phyloP scores from a whole-genome alignment of 2,113 vertebrate species.

The Anarrhichthys ocellatus region DNA sequence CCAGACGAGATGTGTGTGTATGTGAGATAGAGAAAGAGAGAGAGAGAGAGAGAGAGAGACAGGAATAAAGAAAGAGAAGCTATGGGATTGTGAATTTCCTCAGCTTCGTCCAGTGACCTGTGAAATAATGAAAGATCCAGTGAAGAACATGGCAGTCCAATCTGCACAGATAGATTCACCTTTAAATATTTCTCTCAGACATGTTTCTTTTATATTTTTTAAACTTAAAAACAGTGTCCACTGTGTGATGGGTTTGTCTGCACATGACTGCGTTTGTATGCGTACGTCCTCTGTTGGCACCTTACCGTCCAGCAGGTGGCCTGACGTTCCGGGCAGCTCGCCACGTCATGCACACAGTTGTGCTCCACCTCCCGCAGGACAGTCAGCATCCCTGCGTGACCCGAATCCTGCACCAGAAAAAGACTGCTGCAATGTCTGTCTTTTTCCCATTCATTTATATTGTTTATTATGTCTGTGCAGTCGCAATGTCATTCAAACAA shows the following conservation, averaged over 20 bases:
- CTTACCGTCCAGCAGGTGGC: constrained; percentile 55
- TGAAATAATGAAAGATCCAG: constrained; percentile 7
- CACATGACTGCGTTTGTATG: background rate
- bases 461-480: background rate
- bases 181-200: constrained; percentile 6
- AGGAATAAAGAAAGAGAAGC: background rate
- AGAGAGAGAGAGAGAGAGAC: background rate
- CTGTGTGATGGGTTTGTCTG: background rate
- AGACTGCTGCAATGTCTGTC: constrained; percentile 11
- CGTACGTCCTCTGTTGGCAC: constrained; percentile 33
- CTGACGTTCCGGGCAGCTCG: constrained; percentile 28
- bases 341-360: constrained; percentile 51
- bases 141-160: background rate
- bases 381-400: constrained; percentile 16
- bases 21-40: background rate
- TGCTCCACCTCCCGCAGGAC: constrained; percentile 23
- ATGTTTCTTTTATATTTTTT: background rate
- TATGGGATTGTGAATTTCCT: background rate
- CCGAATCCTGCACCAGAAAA: constrained; percentile 38
- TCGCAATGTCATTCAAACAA: background rate
- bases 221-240: background rate
- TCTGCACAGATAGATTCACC: background rate
- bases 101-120: constrained; percentile 6
- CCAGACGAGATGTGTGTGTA: constrained; percentile 23
- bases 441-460: background rate